These are phyloP conservation scores for Sylvicola fuscatus DNA, from an alignment of 2,888 invertebrate species.

Conservation along the genomic window DNA sequence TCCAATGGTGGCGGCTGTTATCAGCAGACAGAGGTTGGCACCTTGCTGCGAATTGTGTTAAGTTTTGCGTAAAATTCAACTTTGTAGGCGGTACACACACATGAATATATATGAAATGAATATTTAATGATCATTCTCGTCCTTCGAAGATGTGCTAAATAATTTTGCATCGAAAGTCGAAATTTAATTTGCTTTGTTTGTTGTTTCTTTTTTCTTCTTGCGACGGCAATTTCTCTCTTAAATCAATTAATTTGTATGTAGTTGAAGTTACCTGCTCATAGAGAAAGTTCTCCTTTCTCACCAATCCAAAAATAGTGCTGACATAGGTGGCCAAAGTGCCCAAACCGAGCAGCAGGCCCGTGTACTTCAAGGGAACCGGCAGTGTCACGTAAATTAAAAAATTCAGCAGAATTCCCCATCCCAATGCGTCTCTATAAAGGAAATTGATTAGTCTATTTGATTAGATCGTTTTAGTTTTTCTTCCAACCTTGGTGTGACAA, in stretches of 20 bases:
- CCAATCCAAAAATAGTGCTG: slow-evolving; percentile 32
- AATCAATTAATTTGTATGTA: too few relatives aligned
- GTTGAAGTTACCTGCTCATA: slow-evolving; percentile 24
- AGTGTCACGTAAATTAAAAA: slow-evolving; percentile 54
- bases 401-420: slow-evolving; percentile 49
- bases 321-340: slow-evolving; percentile 40
- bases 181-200: too few relatives aligned
- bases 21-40: slow-evolving; percentile 46
- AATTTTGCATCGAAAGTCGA: too few relatives aligned
- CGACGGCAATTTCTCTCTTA: too few relatives aligned
- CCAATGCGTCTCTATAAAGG: slow-evolving; percentile 37
- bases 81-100: background rate
- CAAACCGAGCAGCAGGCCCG: slow-evolving; percentile 33
- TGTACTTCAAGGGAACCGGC: slow-evolving; percentile 42
- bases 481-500: slow-evolving; percentile 22
- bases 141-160: too few relatives aligned
- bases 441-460: background rate
- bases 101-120: background rate
- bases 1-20: slow-evolving; percentile 57
- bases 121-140: too few relatives aligned
- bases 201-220: too few relatives aligned
- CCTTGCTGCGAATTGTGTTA: slow-evolving; percentile 31
- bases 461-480: background rate
- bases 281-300: slow-evolving; percentile 29
- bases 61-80: background rate